Conservation (phyloP, 2,888 invertebrate species). For the Coleophora flavipennella region DNA sequence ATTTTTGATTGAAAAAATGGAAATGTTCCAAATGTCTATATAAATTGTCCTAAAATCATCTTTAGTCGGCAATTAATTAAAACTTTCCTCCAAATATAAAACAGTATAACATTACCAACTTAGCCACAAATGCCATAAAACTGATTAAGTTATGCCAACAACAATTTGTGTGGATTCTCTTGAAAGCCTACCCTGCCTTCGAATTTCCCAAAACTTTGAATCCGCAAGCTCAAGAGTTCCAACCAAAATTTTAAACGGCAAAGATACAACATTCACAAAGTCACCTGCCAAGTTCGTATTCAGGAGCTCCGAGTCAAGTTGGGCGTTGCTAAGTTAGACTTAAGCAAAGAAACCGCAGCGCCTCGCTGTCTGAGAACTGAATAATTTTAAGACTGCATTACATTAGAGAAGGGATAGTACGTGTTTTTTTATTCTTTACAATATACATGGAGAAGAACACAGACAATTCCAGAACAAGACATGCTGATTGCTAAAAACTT, state of each 20-base stretch:
- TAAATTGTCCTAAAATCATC: too few relatives aligned
- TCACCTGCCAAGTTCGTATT: conserved; percentile 61
- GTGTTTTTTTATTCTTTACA: neutral
- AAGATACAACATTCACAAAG: conserved; percentile 37
- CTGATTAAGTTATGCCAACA: too few relatives aligned
- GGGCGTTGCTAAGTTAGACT: conserved; percentile 59
- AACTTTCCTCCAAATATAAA: neutral
- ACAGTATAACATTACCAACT: neutral
- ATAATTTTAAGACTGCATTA: conserved; percentile 15
- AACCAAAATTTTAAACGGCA: conserved; percentile 46
- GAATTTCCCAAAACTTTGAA: conserved; percentile 49
- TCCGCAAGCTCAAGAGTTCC: conserved; percentile 40
- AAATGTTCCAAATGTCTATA: too few relatives aligned
- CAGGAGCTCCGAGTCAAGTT: conserved; percentile 52
- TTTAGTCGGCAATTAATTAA: too few relatives aligned
- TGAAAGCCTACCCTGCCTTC: conserved; percentile 16
- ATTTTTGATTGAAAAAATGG: too few relatives aligned
- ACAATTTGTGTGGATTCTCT: neutral
- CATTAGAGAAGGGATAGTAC: neutral
- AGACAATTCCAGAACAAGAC: too few relatives aligned
- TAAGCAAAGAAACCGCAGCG: conserved; percentile 64
- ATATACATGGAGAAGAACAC: too few relatives aligned
- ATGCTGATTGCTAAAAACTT: too few relatives aligned
- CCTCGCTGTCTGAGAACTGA: conserved; percentile 54
- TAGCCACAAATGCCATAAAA: too few relatives aligned